These are phyloP conservation scores for Tipula lateralis DNA, from an alignment of 2,888 invertebrate genomes.

Conservation along the genomic window DNA sequence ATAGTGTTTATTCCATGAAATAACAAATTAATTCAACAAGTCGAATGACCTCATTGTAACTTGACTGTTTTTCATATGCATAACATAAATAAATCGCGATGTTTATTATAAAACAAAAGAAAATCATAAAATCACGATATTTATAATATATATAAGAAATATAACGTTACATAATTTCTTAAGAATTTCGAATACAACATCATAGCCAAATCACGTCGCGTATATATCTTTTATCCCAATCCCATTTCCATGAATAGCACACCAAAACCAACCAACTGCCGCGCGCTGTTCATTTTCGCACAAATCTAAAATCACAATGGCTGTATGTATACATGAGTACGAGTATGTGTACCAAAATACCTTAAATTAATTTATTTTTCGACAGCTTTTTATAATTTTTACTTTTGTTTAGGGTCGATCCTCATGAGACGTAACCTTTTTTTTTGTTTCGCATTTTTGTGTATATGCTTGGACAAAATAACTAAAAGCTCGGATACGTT, in stretches of 20 bases:
- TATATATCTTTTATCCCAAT: not conserved
- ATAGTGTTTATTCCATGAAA: too few relatives aligned
- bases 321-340: not conserved
- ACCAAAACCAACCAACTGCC: not conserved
- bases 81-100: not conserved
- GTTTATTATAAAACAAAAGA: not conserved
- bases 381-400: not conserved
- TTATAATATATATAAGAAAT: not conserved
- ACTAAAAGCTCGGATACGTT: not conserved
- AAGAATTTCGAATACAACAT: not conserved
- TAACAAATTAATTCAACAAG: not conserved
- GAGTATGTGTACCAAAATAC: not conserved
- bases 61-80: not conserved
- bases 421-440: not conserved
- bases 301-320: not conserved
- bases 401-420: not conserved
- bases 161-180: not conserved
- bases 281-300: not conserved
- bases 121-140: conserved; percentile 1
- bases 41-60: conserved; percentile 4
- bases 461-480: not conserved
- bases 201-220: not conserved
- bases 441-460: not conserved
- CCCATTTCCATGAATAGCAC: not conserved
- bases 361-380: not conserved